phyloP scores from a whole-genome alignment of 2,888 invertebrate genomes.

The Melinaea marsaeus region DNA sequence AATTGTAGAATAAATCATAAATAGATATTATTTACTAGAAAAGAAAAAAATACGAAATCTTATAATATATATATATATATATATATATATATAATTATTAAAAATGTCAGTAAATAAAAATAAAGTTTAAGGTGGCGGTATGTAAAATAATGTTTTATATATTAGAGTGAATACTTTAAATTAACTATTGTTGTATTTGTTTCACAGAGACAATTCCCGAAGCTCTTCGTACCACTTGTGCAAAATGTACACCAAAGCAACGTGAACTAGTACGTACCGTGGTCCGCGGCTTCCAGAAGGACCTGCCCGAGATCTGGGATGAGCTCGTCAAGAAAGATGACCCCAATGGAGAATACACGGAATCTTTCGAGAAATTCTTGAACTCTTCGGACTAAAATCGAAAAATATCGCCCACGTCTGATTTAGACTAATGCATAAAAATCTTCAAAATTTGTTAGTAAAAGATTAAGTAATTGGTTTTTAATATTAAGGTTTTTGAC shows the following conservation, averaged over 20 bases:
- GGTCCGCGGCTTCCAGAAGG: slow-evolving; percentile 79
- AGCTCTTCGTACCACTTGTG: slow-evolving; percentile 70
- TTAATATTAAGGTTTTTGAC: not conserved
- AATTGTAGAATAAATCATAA: no score
- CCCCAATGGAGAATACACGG: slow-evolving; percentile 79
- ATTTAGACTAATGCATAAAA: no score
- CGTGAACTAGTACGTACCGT: slow-evolving; percentile 76
- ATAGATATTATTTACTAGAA: no score
- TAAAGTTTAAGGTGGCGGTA: no score
- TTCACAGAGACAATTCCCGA: slow-evolving; percentile 59
- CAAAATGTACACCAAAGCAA: slow-evolving; percentile 82
- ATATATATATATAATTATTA: no score
- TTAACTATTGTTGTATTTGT: no score
- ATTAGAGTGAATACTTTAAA: no score
- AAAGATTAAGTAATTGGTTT: slow-evolving; percentile 7
- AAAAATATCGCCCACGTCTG: no score
- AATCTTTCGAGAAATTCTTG: slow-evolving; percentile 74
- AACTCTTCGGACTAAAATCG: slow-evolving; percentile 42
- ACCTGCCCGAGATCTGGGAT: slow-evolving; percentile 81
- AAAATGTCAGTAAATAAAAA: no score
- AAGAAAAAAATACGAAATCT: no score
- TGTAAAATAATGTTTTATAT: no score
- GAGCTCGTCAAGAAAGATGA: slow-evolving; percentile 82
- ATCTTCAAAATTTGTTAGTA: not conserved
- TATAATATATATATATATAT: no score